Percentiles rank a stretch among this genome's conserved stretches.
Evolutionary conservation across 2,888 invertebrate genomes (phyloP).

Genomic region (Lottia scabra): DNA sequence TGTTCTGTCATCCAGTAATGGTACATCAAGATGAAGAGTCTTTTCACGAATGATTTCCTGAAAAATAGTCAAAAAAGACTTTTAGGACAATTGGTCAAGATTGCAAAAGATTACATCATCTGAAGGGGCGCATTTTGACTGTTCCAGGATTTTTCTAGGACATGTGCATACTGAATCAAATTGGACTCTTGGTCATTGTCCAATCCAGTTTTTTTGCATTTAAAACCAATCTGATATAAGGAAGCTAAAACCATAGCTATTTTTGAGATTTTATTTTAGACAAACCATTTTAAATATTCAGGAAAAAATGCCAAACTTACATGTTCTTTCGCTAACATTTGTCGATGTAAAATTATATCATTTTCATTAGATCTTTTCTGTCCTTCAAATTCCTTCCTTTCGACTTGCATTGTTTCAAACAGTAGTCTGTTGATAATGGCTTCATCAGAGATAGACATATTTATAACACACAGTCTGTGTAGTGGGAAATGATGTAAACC

Average conservation of each 20-base stretch:
- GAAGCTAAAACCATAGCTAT: too few species aligned
- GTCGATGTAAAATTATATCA: conserved; percentile 62
- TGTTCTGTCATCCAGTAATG: conserved; percentile 63
- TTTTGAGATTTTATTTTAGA: too few species aligned
- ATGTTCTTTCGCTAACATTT: conserved; percentile 60
- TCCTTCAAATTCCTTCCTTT: conserved; percentile 65
- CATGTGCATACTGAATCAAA: too few species aligned
- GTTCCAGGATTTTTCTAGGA: too few species aligned
- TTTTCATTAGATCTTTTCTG: conserved; percentile 63
- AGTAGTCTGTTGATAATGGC: conserved; percentile 62
- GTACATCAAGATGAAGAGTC: conserved; percentile 56
- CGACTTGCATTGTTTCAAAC: conserved; percentile 62
- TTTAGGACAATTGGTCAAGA: too few species aligned
- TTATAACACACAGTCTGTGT: conserved; percentile 58
- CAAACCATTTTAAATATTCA: too few species aligned
- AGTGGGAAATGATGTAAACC: conserved; percentile 57
- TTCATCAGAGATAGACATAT: conserved; percentile 64
- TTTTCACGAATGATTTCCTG: conserved; percentile 64
- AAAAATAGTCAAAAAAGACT: neutral
- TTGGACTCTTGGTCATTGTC: too few species aligned
- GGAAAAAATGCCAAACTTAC: conserved; percentile 41
- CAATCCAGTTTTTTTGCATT: too few species aligned
- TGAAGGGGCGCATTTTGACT: too few species aligned
- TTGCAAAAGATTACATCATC: too few species aligned
- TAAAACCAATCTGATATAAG: too few species aligned